Evolutionary conservation across 92 coral and sea anemone genomes (phyloP).

Genomic region (Phenganax stokvisi): DNA sequence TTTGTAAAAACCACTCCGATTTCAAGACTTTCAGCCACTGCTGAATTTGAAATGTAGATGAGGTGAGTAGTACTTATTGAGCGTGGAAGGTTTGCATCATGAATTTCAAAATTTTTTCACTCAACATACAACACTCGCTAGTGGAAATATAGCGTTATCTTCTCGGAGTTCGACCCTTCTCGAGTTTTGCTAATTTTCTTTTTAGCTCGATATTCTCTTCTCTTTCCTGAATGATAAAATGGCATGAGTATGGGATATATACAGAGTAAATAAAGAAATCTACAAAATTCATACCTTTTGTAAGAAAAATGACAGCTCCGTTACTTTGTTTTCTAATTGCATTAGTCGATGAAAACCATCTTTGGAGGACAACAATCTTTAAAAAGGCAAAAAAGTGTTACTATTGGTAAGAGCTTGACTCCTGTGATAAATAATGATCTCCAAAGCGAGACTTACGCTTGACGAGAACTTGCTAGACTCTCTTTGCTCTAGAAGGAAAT

Average conservation of each 20-base stretch:
- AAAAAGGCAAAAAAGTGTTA: neutral
- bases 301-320: slow-evolving; percentile 28
- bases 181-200: slow-evolving; percentile 22
- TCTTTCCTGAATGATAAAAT: slow-evolving; percentile 27
- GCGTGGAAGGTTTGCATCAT: too few species aligned
- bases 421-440: neutral
- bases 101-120: neutral
- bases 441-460: slow-evolving; percentile 21
- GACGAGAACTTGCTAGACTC: slow-evolving; percentile 20
- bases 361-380: slow-evolving; percentile 26
- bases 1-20: too few species aligned
- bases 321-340: slow-evolving; percentile 29
- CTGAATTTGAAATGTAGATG: too few species aligned
- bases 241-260: neutral
- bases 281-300: slow-evolving; percentile 14
- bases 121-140: neutral
- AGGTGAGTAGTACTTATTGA: too few species aligned
- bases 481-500: slow-evolving; percentile 22
- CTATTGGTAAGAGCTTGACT: neutral
- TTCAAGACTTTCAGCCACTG: too few species aligned
- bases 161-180: neutral
- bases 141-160: neutral
- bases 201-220: slow-evolving; percentile 34
- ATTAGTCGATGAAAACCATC: slow-evolving; percentile 28
- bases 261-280: neutral